Conservation (phyloP, 2,797 vertebrate genomes). For the Bradypodion ventrale region DNA sequence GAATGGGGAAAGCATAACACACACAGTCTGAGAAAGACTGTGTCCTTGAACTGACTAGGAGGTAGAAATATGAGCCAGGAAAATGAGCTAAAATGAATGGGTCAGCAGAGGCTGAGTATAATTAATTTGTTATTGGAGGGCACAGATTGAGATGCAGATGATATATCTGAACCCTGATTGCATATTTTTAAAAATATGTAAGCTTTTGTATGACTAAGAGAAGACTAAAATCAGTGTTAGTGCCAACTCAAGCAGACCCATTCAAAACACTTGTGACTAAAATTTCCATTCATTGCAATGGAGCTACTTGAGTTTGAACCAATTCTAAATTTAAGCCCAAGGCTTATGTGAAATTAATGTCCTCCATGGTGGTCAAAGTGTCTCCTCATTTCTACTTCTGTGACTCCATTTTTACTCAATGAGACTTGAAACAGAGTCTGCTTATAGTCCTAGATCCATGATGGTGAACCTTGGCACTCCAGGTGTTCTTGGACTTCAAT, state of each 20-base stretch:
- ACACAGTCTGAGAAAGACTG: not conserved
- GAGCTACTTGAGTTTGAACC: no score
- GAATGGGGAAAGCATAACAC: not conserved
- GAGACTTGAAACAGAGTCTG: not conserved
- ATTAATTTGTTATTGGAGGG: not conserved
- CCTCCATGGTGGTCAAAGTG: not conserved
- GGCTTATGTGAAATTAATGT: not conserved
- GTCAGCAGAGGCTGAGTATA: not conserved
- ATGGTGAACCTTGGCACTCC: no score
- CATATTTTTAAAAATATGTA: not conserved
- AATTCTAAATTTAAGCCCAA: not conserved
- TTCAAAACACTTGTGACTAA: no score
- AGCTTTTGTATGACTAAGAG: not conserved
- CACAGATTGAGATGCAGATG: not conserved
- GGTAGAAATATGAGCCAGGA: not conserved
- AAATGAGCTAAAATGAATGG: not conserved
- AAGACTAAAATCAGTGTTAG: no score
- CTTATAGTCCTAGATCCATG: not conserved
- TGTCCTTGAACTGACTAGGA: not conserved
- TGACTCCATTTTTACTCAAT: not conserved
- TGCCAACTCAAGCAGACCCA: no score
- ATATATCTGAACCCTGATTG: not conserved
- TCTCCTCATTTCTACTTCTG: not conserved
- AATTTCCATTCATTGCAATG: no score
- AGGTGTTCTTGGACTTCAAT: no score